Conservation (phyloP, 64 coral and sea anemone species). For the Actinia equina region DNA sequence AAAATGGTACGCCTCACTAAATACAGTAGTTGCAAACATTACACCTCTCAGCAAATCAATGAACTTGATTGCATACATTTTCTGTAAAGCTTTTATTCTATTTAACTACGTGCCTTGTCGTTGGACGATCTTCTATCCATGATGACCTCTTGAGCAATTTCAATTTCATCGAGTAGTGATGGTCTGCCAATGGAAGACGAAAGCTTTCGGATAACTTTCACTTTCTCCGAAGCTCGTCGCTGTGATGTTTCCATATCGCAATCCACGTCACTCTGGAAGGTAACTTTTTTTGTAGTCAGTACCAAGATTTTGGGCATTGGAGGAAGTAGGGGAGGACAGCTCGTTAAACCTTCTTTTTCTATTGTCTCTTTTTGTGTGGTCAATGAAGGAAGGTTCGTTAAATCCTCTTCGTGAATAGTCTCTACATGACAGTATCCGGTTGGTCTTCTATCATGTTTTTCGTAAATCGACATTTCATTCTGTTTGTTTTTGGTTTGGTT, state of each 20-base stretch:
- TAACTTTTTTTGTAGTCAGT: neutral
- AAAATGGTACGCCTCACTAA: too few relatives aligned
- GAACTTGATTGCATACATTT: too few relatives aligned
- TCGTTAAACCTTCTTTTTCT: too few relatives aligned
- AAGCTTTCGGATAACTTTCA: neutral
- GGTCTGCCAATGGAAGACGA: constrained; percentile 4
- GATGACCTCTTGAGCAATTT: neutral
- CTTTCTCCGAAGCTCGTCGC: neutral
- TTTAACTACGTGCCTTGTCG: neutral
- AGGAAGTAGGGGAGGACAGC: neutral
- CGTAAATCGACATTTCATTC: neutral
- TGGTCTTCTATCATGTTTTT: neutral
- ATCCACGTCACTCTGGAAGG: neutral
- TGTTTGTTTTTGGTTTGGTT: neutral
- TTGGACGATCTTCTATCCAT: neutral
- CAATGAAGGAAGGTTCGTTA: too few relatives aligned
- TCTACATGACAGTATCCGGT: neutral
- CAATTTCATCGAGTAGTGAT: neutral
- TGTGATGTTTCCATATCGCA: neutral
- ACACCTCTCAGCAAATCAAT: too few relatives aligned
- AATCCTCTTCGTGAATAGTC: neutral
- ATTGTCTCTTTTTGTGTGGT: too few relatives aligned
- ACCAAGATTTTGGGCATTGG: neutral
- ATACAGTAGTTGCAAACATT: too few relatives aligned
- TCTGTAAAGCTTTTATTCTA: too few relatives aligned